phyloP scores from a whole-genome alignment of 2,888 invertebrate genomes.

The Ariolimax columbianus region DNA sequence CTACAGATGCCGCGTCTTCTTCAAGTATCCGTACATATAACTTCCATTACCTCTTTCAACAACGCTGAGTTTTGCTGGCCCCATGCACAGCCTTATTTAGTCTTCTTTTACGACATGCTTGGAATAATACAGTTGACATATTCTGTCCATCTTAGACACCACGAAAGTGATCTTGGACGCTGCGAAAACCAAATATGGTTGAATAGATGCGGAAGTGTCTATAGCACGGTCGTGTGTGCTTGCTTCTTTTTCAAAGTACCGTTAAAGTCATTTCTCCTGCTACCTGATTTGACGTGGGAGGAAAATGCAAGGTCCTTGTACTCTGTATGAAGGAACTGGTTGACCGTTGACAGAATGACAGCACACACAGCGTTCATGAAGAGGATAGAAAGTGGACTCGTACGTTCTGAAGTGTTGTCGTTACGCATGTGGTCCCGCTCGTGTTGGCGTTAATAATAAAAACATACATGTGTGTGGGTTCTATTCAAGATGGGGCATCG shows the following conservation, averaged over 20 bases:
- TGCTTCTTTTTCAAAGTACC: neutral
- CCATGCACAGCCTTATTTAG: too few relatives aligned
- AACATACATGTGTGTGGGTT: conserved; percentile 14
- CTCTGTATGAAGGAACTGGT: conserved; percentile 33
- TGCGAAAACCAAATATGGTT: neutral
- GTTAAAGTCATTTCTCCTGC: conserved; percentile 5
- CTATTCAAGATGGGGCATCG: neutral
- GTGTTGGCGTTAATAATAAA: neutral
- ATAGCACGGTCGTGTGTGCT: neutral
- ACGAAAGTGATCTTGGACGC: too few relatives aligned
- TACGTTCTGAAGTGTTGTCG: neutral
- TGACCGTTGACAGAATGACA: conserved; percentile 20
- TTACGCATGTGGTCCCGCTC: conserved; percentile 7
- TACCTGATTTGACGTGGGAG: conserved; percentile 5
- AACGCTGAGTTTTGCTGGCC: too few relatives aligned
- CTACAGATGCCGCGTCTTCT: too few relatives aligned
- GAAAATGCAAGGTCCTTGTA: neutral
- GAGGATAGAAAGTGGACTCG: conserved; percentile 9
- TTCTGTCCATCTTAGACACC: too few relatives aligned
- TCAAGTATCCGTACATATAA: too few relatives aligned
- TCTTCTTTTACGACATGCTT: too few relatives aligned
- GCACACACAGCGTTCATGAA: neutral
- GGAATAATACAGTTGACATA: too few relatives aligned
- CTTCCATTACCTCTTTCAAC: too few relatives aligned
- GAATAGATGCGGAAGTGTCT: neutral